Percentiles rank a stretch among this genome's conserved stretches.
These are phyloP conservation scores for Aquatica leii DNA, from an alignment of 2,888 invertebrate genomes.

Conservation along the genomic window DNA sequence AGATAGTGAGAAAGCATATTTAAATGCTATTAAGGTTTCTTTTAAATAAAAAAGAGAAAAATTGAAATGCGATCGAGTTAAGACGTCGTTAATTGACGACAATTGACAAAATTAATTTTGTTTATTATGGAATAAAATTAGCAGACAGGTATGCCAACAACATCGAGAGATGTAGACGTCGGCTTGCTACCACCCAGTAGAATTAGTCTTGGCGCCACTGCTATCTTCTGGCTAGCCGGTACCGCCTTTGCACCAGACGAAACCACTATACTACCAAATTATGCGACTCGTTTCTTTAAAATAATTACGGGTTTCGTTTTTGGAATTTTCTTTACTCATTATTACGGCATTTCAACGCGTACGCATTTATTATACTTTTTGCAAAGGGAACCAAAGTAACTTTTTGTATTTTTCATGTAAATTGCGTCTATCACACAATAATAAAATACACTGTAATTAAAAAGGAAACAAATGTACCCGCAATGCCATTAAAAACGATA, in stretches of 20 bases:
- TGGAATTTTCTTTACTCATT: conserved; percentile 31
- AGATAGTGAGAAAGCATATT: conserved; percentile 22
- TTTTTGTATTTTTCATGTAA: background rate
- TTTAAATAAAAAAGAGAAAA: background rate
- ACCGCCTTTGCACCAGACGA: conserved; percentile 37
- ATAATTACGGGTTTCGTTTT: conserved; percentile 37
- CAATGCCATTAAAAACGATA: background rate
- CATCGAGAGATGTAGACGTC: conserved; percentile 37
- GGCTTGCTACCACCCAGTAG: conserved; percentile 50
- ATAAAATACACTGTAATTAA: no score
- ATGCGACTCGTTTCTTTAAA: conserved; percentile 40
- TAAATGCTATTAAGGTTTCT: conserved; percentile 13
- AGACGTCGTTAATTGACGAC: background rate
- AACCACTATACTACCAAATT: conserved; percentile 34
- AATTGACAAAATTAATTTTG: conserved; percentile 9
- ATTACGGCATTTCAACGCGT: conserved; percentile 9
- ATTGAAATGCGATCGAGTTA: background rate
- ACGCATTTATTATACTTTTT: no score
- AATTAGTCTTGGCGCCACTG: conserved; percentile 55
- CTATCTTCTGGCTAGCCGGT: conserved; percentile 51
- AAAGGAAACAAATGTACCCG: no score
- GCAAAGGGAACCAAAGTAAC: no score
- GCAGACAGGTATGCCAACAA: conserved; percentile 27
- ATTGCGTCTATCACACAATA: no score
- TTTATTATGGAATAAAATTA: conserved; percentile 14